Evolutionary conservation across 2,797 vertebrate genomes (phyloP), one percentile per base, ranked within the genome.

Genomic region (Otus scops): DNA sequence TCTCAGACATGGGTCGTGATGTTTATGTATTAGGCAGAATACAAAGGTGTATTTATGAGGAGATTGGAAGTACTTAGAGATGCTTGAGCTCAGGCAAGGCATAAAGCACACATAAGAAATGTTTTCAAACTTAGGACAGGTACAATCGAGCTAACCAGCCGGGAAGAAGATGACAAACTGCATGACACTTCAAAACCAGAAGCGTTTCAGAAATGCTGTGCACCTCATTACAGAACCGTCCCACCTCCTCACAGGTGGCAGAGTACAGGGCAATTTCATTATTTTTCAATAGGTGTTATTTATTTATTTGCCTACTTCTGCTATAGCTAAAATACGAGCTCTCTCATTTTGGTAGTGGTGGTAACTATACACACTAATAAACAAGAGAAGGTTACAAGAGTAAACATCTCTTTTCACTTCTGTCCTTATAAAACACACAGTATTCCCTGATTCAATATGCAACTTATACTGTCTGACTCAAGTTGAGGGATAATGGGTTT

Each of bases 1-100:
- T 98, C 98, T 98, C 97, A 98, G 98, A 98, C 98, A 97, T 93
- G 81, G 91, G 96, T 97, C 94, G 92, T 98, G 98, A 97, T 98
- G 97, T 98, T 98, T 98, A 97, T 97, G 80, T 79, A 83, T 96
- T 92, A 97, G 78, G 95, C 93, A 97, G 95, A 98, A 98, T 97
- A 98, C 97, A 98, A 98, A 98, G 96, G 96, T 96, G 96, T 97
- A 96, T 97, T 98, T 98, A 97, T 97, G 97, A 97, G 94, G 67
- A 92, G 91, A 96, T 85, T 61, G 93, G 87, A 97, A 97, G 94
- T 32, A 94, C 93, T 97, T 83, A 87, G 81, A 97, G 96, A 97
- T 95, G 85, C 80, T 93, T 78, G 92, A 92, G 84, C 65, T 34
- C 61, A 68, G 85, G 89, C 77, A 89, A 91, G 71, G 70, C 79